Evolutionary conservation across 2,888 invertebrate genomes (phyloP), one percentile per base, ranked within the genome.

Genomic region (Drosophila sordidapex): DNA sequence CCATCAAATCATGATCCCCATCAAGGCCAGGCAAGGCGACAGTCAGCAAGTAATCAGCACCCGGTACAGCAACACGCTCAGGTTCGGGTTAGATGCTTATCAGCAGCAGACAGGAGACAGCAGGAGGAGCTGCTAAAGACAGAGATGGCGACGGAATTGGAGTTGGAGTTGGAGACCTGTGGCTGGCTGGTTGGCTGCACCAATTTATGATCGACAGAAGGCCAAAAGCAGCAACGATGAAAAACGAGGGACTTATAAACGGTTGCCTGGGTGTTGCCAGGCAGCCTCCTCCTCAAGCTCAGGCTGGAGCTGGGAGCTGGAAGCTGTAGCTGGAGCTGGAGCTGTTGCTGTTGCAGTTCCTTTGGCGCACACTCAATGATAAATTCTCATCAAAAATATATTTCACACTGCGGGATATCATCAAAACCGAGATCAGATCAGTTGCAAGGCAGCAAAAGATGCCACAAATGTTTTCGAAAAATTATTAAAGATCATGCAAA

Each of bases 331-430:
- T 61, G 76, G 4, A 11, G 48, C 52, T 58, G 52, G 3, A 36
- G 62, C 29, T 67, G 62, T 4, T 27, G 40, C 13, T 58, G 49
- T 18, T 21, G 60, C 58, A 59, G 65, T 61, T 61, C 56, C 65
- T 72, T 57, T 59, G 62, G 65, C 63, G 67, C 62, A 70, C 64
- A 81, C 76, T 69, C 67, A 82, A 89, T 89, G 87, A 90, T 87
- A 87, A 87, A 87, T 88, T 87, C 87, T 88, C 90, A 89, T 90
- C 86, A 87, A 90, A 88, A 82, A 81, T 73, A 88, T 83, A 88
- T 78, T 87, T 87, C 87, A 87, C 87, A 87, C 87, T 74, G 87
- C 87, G 87, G 87, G 87, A 81, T 76, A 90, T 90, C 87, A 86
- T 69, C 78, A 81, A 79, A 69, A 67, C 72, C 79, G 58, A 84